A percentile compares a stretch with the other conserved stretches of the same genome.
These are phyloP conservation scores for Scyliorhinus canicula DNA, from an alignment of 2,797 vertebrate species.

Conservation along the genomic window DNA sequence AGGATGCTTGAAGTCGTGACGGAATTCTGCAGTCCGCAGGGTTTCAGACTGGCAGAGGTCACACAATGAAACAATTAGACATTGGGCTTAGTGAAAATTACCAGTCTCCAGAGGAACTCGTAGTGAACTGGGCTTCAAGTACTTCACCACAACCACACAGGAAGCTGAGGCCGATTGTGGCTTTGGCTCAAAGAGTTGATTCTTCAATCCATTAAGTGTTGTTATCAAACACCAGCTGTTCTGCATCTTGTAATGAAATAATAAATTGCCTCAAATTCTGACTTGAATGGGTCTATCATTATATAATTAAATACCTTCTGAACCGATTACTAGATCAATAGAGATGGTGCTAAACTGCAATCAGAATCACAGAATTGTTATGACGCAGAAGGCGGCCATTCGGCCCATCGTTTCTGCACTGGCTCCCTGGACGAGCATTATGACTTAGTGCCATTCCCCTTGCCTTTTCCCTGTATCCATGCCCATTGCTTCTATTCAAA, in stretches of 20 bases:
- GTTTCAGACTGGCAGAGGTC: not conserved
- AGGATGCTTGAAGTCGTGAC: not conserved
- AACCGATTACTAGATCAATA: slow-evolving; percentile 9
- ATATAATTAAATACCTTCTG: not conserved
- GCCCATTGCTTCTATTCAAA: no score
- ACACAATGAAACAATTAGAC: slow-evolving; percentile 9
- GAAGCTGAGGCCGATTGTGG: slow-evolving; percentile 10
- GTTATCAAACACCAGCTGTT: slow-evolving; percentile 8
- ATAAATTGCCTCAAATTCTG: slow-evolving; percentile 1
- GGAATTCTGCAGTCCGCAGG: not conserved
- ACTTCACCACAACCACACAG: not conserved
- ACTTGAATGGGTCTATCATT: not conserved
- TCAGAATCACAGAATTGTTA: not conserved
- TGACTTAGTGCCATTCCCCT: no score
- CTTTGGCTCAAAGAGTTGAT: not conserved
- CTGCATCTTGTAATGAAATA: not conserved
- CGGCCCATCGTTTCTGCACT: no score
- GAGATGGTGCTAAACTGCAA: not conserved
- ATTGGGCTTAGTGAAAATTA: not conserved
- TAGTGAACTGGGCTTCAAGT: not conserved
- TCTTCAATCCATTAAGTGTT: not conserved
- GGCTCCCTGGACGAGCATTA: no score
- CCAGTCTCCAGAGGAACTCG: not conserved
- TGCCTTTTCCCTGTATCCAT: no score
- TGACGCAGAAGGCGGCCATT: no score